Conservation (phyloP, 2,797 vertebrate species). For the Pangasius mekongensis region DNA sequence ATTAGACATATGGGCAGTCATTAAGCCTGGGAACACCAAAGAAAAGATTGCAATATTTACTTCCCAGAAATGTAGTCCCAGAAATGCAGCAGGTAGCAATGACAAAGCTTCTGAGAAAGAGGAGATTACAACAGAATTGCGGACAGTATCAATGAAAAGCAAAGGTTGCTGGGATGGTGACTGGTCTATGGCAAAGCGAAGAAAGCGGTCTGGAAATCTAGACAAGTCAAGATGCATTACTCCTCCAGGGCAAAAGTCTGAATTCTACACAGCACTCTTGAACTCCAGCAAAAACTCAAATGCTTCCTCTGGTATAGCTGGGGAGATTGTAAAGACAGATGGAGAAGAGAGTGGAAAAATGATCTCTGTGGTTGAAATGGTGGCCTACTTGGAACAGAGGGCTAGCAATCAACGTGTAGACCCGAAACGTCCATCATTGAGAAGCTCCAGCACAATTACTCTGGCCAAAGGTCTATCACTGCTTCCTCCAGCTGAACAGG, state of each 20-base stretch:
- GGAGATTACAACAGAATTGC: slow-evolving; percentile 14
- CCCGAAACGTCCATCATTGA: slow-evolving; percentile 71
- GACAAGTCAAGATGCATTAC: slow-evolving; percentile 68
- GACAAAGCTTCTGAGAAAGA: background rate
- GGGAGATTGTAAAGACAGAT: slow-evolving; percentile 49
- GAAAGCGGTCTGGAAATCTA: slow-evolving; percentile 79
- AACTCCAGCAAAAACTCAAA: slow-evolving; percentile 60
- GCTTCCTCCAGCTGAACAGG: slow-evolving; percentile 37
- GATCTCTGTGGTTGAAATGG: slow-evolving; percentile 93
- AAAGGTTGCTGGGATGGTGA: slow-evolving; percentile 89
- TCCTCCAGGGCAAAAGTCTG: slow-evolving; percentile 63
- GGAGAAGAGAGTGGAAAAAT: slow-evolving; percentile 62
- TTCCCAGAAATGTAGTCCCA: slow-evolving; percentile 73
- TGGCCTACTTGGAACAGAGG: slow-evolving; percentile 90
- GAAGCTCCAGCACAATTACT: slow-evolving; percentile 68
- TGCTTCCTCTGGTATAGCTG: slow-evolving; percentile 57
- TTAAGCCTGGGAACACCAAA: slow-evolving; percentile 94
- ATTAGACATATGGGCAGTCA: slow-evolving; percentile 88
- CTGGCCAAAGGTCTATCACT: slow-evolving; percentile 63
- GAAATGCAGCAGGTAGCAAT: slow-evolving; percentile 22
- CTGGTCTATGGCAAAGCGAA: slow-evolving; percentile 84
- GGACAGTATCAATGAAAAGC: slow-evolving; percentile 78
- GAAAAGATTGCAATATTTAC: slow-evolving; percentile 97
- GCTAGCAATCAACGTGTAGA: slow-evolving; percentile 76
- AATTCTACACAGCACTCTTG: slow-evolving; percentile 61